Conservation (phyloP, 2,113 vertebrate species). For the Litocranius walleri region DNA sequence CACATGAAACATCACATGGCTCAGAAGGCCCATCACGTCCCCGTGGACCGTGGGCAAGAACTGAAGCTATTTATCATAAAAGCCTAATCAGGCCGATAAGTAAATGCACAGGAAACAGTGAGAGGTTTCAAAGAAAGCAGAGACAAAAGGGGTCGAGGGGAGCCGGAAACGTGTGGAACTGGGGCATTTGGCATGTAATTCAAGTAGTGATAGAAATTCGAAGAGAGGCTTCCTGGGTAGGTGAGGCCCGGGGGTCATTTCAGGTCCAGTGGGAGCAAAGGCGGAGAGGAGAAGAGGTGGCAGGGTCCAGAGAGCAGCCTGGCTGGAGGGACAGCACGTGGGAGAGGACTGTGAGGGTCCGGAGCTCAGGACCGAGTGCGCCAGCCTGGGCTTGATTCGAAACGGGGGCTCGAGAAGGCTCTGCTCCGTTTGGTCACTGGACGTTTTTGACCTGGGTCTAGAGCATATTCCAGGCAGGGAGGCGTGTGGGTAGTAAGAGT, state of each 20-base stretch:
- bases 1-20: background rate
- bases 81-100: background rate
- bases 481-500: background rate
- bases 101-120: background rate
- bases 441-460: background rate
- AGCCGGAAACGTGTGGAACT: background rate
- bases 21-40: background rate
- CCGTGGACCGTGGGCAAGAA: background rate
- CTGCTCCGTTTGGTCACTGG: background rate
- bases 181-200: background rate
- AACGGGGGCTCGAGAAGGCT: rapidly evolving
- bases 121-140: background rate
- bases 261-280: background rate
- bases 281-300: background rate
- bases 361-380: rapidly evolving
- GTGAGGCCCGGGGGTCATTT: background rate
- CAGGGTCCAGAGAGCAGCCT: rapidly evolving
- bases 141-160: background rate
- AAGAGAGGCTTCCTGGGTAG: background rate
- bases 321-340: rapidly evolving
- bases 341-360: rapidly evolving
- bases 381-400: background rate
- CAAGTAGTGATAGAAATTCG: background rate
- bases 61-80: background rate
- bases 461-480: background rate